Base-by-base conservation (phyloP, 2,888 invertebrate species). In the Mylabris sibirica region DNA sequence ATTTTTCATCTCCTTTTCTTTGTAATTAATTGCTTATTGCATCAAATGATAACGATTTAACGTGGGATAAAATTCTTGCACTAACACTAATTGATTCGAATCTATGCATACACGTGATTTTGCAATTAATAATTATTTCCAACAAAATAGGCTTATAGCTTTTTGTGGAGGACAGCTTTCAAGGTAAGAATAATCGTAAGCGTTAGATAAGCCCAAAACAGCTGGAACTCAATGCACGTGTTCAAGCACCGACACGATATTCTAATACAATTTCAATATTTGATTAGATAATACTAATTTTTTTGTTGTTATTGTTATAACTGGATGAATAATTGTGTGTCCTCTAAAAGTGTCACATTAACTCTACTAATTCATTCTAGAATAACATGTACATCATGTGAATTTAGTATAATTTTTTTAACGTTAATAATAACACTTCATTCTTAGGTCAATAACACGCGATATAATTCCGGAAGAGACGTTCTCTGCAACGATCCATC, bases 391-490 rank as follows among this genome's bases (percentile, higher is more conserved):
- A 22, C 2, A 49, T 20, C 3, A n/a, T 20, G 1, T 8, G 8
- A 49, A 49, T 0, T 20, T 49, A 5, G 9, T 11, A n/a, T 17
- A 17, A 17, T 44, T 44, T 44, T 44, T 30, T 30, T 30, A 30
- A 44, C n/a, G 17, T n/a, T 24, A 22, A 20, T 34, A 67, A 20
- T 66, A n/a, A 44, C 34, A 17, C 9, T 60, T 61, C 20, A 63
- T 30, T 64, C 67, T 9, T 75, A 90, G 90, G 67, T 89, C 88
- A n/a, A 78, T 90, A 75, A 88, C 89, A 53, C 87, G 91, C 75
- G 90, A 91, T 82, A 90, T 89, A 71, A 92, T 92, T 78, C 92
- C 92, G 66, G 92, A 93, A 85, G 92, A 92, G 81, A 75, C 74
- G 61, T 72, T 79, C 62, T 80, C 76, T 24, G 75, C 74, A 26